Evolutionary conservation across 1,140 invertebrate species (phyloP), one percentile per base, ranked within the genome.

Genomic region (Saccostrea cuccullata): DNA sequence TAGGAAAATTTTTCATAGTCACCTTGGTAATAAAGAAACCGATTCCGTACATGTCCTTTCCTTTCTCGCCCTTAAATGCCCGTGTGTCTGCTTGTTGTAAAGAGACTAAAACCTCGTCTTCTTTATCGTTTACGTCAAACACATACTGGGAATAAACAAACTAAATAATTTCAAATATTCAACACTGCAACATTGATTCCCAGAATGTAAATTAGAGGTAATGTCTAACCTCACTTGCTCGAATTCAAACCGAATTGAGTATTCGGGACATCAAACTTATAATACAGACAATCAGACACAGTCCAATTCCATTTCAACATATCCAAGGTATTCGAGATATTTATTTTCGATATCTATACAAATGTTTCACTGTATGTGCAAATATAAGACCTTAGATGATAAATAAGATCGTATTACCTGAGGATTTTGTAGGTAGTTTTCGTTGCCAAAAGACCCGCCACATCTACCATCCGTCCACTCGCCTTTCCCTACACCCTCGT

Each of bases 1-100:
- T 47, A 6, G 5, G 47, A 47, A 47, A 8, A 8, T 47, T 47
- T 47, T 47, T 47, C 47, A 47, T 47, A 47, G 47, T 67, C 88
- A 97, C 97, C 90, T 97, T 96, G 95, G 99, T 99, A 91, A 99
- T 97, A 8, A 98, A 98, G 95, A 99, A 99, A 67, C 98, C 99
- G 90, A 99, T 98, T 17, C 98, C 98, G n/a, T 99, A 96, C 93
- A 98, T 98, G 92, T 99, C 98, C 40, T 97, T 96, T 12, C 98
- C 98, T 94, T 97, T 97, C 92, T 97, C 97, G 93, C 97, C 97
- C 47, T 97, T 96, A 90, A 98, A 97, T 3, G 98, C 97, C 92
- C 99, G 96, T 89, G 98, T 96, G 95, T 99, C 99, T 91, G 96
- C 96, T 91, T 97, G 96, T 94, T 96, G 98, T 98, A 93, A 83